Evolutionary conservation across 2,113 vertebrate genomes (phyloP).

Genomic region (Rallus limicola): DNA sequence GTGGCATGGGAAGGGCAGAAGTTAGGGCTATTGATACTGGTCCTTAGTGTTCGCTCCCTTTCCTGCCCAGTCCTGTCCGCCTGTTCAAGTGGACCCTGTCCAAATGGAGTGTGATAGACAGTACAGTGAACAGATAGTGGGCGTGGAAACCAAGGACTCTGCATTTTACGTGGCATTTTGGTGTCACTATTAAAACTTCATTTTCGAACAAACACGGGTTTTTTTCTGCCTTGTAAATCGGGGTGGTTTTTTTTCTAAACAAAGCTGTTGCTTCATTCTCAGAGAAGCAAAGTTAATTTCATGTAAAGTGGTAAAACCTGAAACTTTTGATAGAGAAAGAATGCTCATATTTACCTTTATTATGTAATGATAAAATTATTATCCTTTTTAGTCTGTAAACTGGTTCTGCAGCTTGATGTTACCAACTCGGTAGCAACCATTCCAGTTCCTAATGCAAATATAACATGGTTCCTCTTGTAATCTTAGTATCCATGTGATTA

Average conservation of each 20-base stretch:
- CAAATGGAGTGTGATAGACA: not conserved
- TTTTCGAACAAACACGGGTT: not conserved
- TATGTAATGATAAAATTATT: not conserved
- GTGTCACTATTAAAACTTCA: not conserved
- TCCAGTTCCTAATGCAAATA: not conserved
- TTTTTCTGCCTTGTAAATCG: not conserved
- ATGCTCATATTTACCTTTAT: not conserved
- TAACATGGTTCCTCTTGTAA: not conserved
- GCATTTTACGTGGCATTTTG: not conserved
- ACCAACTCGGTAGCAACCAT: not conserved
- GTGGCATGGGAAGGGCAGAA: not conserved
- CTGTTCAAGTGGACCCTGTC: not conserved
- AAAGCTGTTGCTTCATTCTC: not conserved
- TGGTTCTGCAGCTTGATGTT: not conserved
- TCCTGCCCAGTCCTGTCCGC: not conserved
- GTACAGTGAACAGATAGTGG: not conserved
- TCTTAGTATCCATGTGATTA: not conserved
- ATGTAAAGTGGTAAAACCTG: not conserved
- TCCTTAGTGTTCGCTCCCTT: not conserved
- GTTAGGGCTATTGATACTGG: not conserved
- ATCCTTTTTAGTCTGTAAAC: not conserved
- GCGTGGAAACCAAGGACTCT: not conserved
- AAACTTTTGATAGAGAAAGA: not conserved
- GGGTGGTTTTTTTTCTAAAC: not conserved
- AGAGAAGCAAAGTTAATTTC: not conserved